Evolutionary conservation across 2,888 invertebrate genomes (phyloP), one percentile per base, ranked within the genome.

Genomic region (Elmis aenea): DNA sequence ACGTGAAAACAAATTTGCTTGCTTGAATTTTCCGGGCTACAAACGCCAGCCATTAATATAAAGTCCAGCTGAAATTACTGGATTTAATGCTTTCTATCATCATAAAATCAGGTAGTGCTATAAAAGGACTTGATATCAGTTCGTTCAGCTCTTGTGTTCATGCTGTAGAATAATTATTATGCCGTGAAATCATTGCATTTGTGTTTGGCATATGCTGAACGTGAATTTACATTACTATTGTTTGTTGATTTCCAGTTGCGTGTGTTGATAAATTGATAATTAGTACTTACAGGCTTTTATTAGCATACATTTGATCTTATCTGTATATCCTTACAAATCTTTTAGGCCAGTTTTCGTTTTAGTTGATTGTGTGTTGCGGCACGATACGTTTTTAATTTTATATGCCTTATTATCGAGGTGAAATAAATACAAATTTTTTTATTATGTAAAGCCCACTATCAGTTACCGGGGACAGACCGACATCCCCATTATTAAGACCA

Each of bases 51-150:
- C 51, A 52, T 57, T 56, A 55, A 56, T 52, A 53, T 48, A 55
- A 45, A 46, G 54, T 54, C 54, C 50, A 49, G 50, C 50, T 46
- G 46, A 45, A 53, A 50, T 53, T 46, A 46, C 52, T 33, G 48
- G 38, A 47, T 51, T 51, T 51, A 49, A 51, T 51, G 49, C 50
- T 46, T 46, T 47, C 55, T 55, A 58, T 57, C 56, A 55, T 51
- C 55, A 50, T 55, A 53, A 58, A 58, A 58, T 58, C 58, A 58
- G 55, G 55, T 55, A 48, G 43, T 40, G 55, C 52, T 46, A 45
- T 57, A 54, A 57, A 57, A 57, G 46, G 51, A 52, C 54, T 55
- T 54, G 52, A 52, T 55, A 57, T 55, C 52, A 52, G 49, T 51
- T 45, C 46, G 40, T 45, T 46, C 49, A 48, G 50, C 47, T 51